Base-by-base conservation (phyloP, 2,797 vertebrate genomes). In the Tokudaia muenninki region DNA sequence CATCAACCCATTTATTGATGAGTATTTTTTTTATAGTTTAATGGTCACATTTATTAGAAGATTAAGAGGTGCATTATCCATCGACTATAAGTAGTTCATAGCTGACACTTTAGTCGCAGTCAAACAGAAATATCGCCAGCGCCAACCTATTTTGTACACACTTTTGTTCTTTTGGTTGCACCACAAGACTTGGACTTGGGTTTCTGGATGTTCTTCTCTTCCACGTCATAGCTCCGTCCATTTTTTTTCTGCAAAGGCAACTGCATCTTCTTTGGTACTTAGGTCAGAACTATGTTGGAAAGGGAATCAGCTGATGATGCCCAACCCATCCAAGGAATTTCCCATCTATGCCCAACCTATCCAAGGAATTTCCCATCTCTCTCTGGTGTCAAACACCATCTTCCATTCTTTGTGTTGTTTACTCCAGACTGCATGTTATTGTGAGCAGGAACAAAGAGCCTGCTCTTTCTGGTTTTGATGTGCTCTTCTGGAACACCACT, bases 321-420 rank as follows among this genome's bases (percentile, higher is more conserved):
- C 99, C 99, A 99, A 91, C 99, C 99, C 99, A 99, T 99, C 97
- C 99, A 98, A 41, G 41, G 41, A 41, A 41, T 41, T 41, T 41
- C 3, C 41, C 50, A 10, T 52, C 10, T 99, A 99, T 92, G 99
- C 98, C 99, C 99, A 99, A 91, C 99, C 99, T 99, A 99, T 99
- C 97, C 99, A 98, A 44, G 99, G 99, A 97, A 99, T 99, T 98
- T 99, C 99, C 99, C 99, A 99, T 97, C 99, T 99, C 96, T 99
- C 99, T n/a, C 99, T 99, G 94, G 99, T 99, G 96, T 99, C 99
- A 96, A 99, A 99, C 97, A 99, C 99, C 97, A 99, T 98, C 98
- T 99, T 99, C 99, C 99, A 99, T 97, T 99, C 96, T 99, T 99
- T 57, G 99, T 99, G 98, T 99, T 99, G 98, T 99, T 99, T 96